Evolutionary conservation across 2,888 invertebrate species (phyloP).

Genomic region (Kuschelorhynchus macadamiae): DNA sequence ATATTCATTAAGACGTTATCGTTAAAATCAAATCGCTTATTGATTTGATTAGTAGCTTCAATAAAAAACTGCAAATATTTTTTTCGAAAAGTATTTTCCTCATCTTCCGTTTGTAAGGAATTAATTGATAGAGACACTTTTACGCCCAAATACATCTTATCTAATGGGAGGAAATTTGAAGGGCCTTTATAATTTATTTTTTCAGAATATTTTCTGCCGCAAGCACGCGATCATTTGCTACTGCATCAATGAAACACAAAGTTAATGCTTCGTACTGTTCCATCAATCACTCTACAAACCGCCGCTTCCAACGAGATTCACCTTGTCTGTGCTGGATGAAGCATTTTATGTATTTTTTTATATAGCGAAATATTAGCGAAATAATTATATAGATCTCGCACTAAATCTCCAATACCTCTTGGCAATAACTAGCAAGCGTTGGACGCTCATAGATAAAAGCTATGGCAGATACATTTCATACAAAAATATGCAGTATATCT

Average conservation of each 20-base stretch:
- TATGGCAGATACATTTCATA: slow-evolving; percentile 5
- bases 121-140: slow-evolving; percentile 8
- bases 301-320: slow-evolving; percentile 16
- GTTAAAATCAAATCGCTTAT: slow-evolving; percentile 20
- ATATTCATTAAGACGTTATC: slow-evolving; percentile 14
- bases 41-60: slow-evolving; percentile 22
- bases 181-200: slow-evolving; percentile 28
- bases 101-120: background rate
- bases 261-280: slow-evolving; percentile 16
- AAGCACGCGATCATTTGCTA: slow-evolving; percentile 10
- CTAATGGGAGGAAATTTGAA: slow-evolving; percentile 16
- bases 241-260: slow-evolving; percentile 16
- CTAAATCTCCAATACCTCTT: slow-evolving; percentile 19
- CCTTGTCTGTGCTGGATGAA: slow-evolving; percentile 22
- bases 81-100: slow-evolving; percentile 13
- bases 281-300: slow-evolving; percentile 8
- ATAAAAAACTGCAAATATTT: slow-evolving; percentile 16
- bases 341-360: slow-evolving; percentile 18
- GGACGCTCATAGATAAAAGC: slow-evolving; percentile 15
- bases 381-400: slow-evolving; percentile 26
- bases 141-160: slow-evolving; percentile 25
- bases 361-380: slow-evolving; percentile 15
- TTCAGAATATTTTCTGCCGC: slow-evolving; percentile 13
- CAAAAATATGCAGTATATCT: slow-evolving; percentile 14
- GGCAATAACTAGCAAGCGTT: slow-evolving; percentile 17